A percentile compares a stretch with the other conserved stretches of the same genome.
Evolutionary conservation across 2,888 invertebrate species (phyloP).

Genomic region (Endotricha flammealis): DNA sequence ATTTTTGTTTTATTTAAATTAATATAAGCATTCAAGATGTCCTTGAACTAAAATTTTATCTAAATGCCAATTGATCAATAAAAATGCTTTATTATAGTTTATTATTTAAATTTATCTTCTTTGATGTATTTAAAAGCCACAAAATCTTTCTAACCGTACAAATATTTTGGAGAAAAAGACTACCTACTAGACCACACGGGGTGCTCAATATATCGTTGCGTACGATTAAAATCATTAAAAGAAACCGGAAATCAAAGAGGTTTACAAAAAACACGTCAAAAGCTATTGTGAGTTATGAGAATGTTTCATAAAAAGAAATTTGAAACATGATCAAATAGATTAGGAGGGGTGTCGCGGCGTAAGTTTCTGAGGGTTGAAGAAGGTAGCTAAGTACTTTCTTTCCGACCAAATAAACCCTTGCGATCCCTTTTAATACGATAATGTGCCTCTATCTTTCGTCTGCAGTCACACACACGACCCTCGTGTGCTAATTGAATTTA

Average conservation of each 20-base stretch:
- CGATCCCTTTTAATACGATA: constrained; percentile 72
- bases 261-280: background rate
- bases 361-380: constrained; percentile 11
- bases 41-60: background rate
- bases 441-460: constrained; percentile 74
- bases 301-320: constrained; percentile 4
- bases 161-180: no score
- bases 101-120: no score
- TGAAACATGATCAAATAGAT: constrained; percentile 1
- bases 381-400: constrained; percentile 17
- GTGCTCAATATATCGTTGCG: no score
- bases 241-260: no score
- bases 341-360: constrained; percentile 5
- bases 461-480: constrained; percentile 76
- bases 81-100: constrained; percentile 4
- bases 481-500: constrained; percentile 79
- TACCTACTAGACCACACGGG: no score
- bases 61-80: background rate
- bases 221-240: no score
- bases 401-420: constrained; percentile 45
- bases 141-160: no score
- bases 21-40: no score
- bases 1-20: no score
- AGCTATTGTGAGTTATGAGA: background rate
- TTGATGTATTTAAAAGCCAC: no score